Base-by-base conservation (phyloP, 1,140 invertebrate species). In the Zaprionus kolodkinae region DNA sequence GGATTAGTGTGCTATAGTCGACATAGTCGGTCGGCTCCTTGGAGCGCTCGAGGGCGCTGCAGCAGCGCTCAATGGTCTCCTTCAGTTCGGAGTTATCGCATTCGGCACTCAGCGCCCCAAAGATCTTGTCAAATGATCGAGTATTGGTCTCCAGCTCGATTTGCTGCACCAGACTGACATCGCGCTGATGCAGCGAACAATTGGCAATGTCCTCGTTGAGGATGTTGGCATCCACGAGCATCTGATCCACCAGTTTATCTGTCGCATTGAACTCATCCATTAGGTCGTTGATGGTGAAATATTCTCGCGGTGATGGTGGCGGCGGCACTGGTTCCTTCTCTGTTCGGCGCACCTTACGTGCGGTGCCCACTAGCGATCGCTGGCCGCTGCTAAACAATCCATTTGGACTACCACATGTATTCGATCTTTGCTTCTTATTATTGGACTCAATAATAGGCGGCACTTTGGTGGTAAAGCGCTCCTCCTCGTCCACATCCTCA, bases 281-380 rank as follows among this genome's bases (percentile, higher is more conserved):
- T 7, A 86, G 55, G 2, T 64, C 33, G 3, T 69, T 9, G 12
- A 76, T 50, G 17, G 36, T 9, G 17, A 38, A 40, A 4, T 63
- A 15, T 15, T 76, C 79, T 1, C 83, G 79, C 0, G 83, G 83
- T 4, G 83, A 86, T 4, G 82, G 78, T 6, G 83, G 83, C n/a
- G 81, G 80, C 36, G 82, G 82, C 6, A 78, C 62, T 6, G 68
- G 69, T 30, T 68, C 52, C 21, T 12, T 30, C 2, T 70, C 66
- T 1, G 21, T 6, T 33, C 56, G 57, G 11, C 52, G 66, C 9
- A 33, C 11, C 35, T 70, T 74, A 6, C 66, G 35, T 4, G 27
- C 50, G 0, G 43, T 40, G 7, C 10, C 5, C 5, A 1, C 6
- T 1, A 12, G 0, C 4, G 15, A 6, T 10, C 52, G 43, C 3